phyloP scores from a whole-genome alignment of 2,797 vertebrate species.

The Chanos chanos region DNA sequence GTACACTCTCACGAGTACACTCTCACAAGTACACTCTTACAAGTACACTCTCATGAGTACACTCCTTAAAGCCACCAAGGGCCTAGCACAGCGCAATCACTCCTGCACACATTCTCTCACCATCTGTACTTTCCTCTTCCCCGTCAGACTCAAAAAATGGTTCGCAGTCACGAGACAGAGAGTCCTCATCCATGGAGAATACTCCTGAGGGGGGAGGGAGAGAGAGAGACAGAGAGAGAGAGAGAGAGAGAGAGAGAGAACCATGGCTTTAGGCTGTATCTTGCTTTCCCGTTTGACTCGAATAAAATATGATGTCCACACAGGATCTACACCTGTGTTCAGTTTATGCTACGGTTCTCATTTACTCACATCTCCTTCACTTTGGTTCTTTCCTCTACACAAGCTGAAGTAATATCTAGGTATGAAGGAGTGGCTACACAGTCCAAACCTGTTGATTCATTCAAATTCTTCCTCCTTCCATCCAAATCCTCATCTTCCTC shows the following conservation, averaged over 20 bases:
- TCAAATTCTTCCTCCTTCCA: constrained; percentile 58
- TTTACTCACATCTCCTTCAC: no score
- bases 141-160: constrained; percentile 90
- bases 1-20: not conserved
- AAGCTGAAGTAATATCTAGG: no score
- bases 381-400: no score
- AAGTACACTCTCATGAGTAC: not conserved
- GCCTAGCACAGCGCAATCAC: no score
- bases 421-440: no score
- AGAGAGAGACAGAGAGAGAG: not conserved
- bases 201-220: constrained; percentile 67
- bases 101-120: constrained; percentile 56
- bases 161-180: constrained; percentile 83
- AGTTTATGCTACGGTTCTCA: no score
- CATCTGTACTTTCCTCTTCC: constrained; percentile 89
- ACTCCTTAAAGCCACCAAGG: no score
- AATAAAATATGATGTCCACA: no score
- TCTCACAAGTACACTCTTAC: not conserved
- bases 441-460: constrained; percentile 69
- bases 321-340: no score
- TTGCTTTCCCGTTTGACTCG: no score
- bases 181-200: constrained; percentile 91
- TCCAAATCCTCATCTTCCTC: constrained; percentile 74
- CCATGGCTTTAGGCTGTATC: no score
- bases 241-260: not conserved